A percentile compares a stretch with the other conserved stretches of the same genome.
Conservation (phyloP, 1,140 invertebrate species). For the Anastrepha ludens region DNA sequence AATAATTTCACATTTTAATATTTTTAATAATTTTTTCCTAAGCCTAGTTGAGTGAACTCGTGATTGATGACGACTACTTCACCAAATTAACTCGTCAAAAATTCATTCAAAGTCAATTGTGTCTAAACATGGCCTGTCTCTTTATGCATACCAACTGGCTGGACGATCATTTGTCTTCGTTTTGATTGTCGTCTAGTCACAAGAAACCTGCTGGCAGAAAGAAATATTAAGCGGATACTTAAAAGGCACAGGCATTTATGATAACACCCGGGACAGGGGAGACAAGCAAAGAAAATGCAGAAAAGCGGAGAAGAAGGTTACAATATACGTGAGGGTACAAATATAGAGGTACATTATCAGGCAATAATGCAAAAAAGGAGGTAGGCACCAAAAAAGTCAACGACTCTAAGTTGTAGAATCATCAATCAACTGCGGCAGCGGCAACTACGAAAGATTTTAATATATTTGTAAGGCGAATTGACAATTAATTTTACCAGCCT, state of each 20-base stretch:
- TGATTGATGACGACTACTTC: too few relatives aligned
- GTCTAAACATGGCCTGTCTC: background rate
- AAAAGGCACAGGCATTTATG: background rate
- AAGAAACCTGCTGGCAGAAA: background rate
- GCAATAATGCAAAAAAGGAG: background rate
- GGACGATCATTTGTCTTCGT: background rate
- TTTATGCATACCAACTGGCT: background rate
- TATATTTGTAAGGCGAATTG: background rate
- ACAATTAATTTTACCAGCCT: background rate
- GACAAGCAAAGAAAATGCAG: background rate
- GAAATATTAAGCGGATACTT: background rate
- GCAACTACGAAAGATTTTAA: background rate
- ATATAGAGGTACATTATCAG: background rate
- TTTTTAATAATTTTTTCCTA: too few relatives aligned
- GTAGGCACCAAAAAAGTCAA: background rate
- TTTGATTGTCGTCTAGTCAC: background rate
- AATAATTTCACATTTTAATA: too few relatives aligned
- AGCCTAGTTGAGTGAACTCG: too few relatives aligned
- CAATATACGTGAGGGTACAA: background rate
- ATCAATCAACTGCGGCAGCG: constrained; percentile 8
- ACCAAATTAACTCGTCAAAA: background rate
- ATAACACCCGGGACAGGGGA: background rate
- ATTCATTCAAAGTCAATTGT: background rate
- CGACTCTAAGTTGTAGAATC: background rate
- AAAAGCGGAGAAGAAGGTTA: background rate